phyloP scores from a whole-genome alignment of 1,140 invertebrate genomes.

The Homarus americanus region DNA sequence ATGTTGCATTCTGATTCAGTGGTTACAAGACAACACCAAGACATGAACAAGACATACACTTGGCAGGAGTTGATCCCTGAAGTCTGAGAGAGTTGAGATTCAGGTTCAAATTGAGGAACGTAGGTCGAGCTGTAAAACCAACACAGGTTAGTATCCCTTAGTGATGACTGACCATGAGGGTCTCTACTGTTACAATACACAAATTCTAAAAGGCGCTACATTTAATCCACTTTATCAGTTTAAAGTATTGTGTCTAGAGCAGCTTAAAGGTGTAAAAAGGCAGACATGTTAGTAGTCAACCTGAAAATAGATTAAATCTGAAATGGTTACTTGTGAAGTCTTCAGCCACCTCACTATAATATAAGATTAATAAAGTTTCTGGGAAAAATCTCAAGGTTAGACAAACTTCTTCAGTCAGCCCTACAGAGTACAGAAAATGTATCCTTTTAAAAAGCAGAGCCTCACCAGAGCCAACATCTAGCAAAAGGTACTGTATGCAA shows the following conservation, averaged over 20 bases:
- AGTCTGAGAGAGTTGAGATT: constrained; percentile 94
- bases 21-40: constrained; percentile 74
- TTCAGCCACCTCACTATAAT: neutral
- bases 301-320: neutral
- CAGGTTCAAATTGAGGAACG: constrained; percentile 96
- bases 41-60: constrained; percentile 79
- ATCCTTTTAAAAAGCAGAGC: no score
- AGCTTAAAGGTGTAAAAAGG: neutral
- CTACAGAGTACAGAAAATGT: no score
- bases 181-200: neutral
- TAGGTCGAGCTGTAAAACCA: constrained; percentile 94
- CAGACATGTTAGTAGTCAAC: neutral
- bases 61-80: constrained; percentile 86
- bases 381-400: no score
- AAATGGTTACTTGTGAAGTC: neutral
- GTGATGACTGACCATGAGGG: neutral
- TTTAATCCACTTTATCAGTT: neutral
- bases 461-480: no score
- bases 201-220: neutral
- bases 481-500: no score
- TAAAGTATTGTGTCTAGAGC: neutral
- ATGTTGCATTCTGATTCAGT: constrained; percentile 8
- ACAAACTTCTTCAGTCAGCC: no score
- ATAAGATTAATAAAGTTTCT: neutral
- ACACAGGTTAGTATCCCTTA: constrained; percentile 38